Base-by-base conservation (phyloP, 2,113 vertebrate species). In the Peromyscus polionotus region DNA sequence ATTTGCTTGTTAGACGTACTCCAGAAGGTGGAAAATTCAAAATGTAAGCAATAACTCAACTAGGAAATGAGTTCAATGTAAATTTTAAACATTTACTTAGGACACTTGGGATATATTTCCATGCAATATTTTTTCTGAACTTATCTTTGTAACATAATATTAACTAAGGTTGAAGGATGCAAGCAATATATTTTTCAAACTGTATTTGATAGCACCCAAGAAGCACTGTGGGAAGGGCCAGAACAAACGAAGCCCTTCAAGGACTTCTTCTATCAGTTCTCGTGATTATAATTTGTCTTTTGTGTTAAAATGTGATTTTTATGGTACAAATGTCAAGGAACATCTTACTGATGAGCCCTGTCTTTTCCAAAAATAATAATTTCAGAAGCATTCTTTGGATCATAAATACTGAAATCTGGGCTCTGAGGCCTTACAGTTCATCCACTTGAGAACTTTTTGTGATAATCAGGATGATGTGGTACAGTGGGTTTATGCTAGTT, bases 301-400 rank as follows among this genome's bases (percentile, higher is more conserved):
- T 88, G 57, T 45, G 65, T 95, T 45, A 72, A 85, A 86, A 63
- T 90, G 28, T 48, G 26, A 93, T 81, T 93, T 92, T 97, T 91
- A 91, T 68, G 33, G 33, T 81, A 31, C 89, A 94, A 95, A 86
- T 85, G 7, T 63, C 63, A 57, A 84, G 8, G 68, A 51, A 83
- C 33, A 22, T 67, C 7, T 76, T 93, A 86, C 1, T 31, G 75
- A 90, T 67, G 13, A 68, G 22, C 7, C 6, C 4, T 70, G 39
- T 91, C 39, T 87, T 93, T 88, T 33, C 7, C 87, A 93, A 94
- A 88, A 94, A 73, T 12, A 73, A 13, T 70, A 48, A 92, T 68
- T 87, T 75, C 75, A 54, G 33, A 89, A 86, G 22, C 12, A 28
- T 89, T 20, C 11, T 26, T 54, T 67, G 39, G 77, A 67, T 26